Base-by-base conservation (phyloP, 2,113 vertebrate species). In the Meles meles region DNA sequence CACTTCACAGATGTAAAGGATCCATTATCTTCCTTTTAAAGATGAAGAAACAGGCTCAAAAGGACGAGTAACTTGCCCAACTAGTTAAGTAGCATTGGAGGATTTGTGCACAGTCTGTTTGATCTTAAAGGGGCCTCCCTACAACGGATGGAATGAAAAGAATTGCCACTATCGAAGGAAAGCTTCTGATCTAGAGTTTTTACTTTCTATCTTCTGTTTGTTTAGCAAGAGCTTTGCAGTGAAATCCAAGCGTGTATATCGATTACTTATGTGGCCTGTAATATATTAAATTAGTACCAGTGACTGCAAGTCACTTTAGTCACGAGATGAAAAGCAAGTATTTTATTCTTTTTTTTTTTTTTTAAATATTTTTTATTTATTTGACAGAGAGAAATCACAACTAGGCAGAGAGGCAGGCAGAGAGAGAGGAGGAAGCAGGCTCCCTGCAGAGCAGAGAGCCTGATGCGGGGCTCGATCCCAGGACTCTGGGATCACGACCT, bases 51-150 rank as follows among this genome's bases (percentile, higher is more conserved):
- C 6, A 49, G 49, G 61, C 21, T 88, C 12, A 13, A 85, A 93
- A 84, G 80, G 55, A 69, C 67, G 91, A 91, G 72, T 77, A 94
- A 97, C 96, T 96, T 69, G 97, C 61, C 77, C 42, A 96, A 81
- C 95, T 74, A 87, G 95, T 96, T 97, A 86, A 89, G 82, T 39
- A 79, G 83, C 57, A 71, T 2, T 72, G 69, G 72, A 77, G 85
- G 65, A 96, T 85, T 83, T 84, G 55, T 34, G 57, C 52, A 55
- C 23, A 55, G 74, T 69, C 67, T 71, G 44, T 55, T 49, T 42
- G 89, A 72, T 47, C 21, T 55, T 49, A 23, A 61, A 85, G 92
- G 71, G 82, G 77, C 94, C 82, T 83, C 89, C 39, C 42, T 47
- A 37, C 31, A 61, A 57, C 12, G 49, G n/a, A 0, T 39, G 90